Base-by-base conservation (phyloP, 2,797 vertebrate genomes). In the Argya squamiceps region DNA sequence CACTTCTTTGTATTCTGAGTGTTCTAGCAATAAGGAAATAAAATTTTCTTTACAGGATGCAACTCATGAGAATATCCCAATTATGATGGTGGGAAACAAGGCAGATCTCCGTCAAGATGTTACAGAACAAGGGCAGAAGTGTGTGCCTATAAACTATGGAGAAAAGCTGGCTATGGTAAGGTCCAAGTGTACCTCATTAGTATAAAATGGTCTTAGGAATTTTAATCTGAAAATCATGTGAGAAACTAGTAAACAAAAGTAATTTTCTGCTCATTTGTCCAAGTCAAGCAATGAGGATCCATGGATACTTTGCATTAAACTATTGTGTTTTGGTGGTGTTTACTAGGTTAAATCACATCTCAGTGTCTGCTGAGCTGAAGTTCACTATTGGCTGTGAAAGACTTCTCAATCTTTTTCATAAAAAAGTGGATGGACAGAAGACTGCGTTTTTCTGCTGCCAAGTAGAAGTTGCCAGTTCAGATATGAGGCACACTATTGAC, bases 71-170 rank as follows among this genome's bases (percentile, higher is more conserved):
- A 98, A 98, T 71, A 98, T 99, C 97, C 99, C 99, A 84, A 99
- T 99, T 97, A 99, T 99, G 99, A 97, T 99, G 52, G 98, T 99
- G 60, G 99, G 99, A 91, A 99, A 99, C 96, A 99, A 99, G 94
- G 98, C 98, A 89, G 99, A 99, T 97, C 98, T 99, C 50, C 98
- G 99, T 71, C 94, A 98, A 22, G 36, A 94, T 55, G 87, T 98
- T 80, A 82, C 94, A 71, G 87, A 97, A 56, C 97, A 98, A 83
- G 98, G 97, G 32, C 95, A 97, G 34, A 98, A 96, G 55, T 99
- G 98, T 91, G 98, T 99, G 41, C 97, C 99, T 39, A 97, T 98
- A 73, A 98, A 97, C 98, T 98, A 98, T 47, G 99, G 99, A 97
- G 99, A 99, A 97, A 99, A 99, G 87, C 97, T 99, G 84, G 99